Percentiles rank a stretch among this genome's conserved stretches.
These are phyloP conservation scores for Acestrorhynchus altus DNA, from an alignment of 2,797 vertebrate genomes.

Conservation along the genomic window DNA sequence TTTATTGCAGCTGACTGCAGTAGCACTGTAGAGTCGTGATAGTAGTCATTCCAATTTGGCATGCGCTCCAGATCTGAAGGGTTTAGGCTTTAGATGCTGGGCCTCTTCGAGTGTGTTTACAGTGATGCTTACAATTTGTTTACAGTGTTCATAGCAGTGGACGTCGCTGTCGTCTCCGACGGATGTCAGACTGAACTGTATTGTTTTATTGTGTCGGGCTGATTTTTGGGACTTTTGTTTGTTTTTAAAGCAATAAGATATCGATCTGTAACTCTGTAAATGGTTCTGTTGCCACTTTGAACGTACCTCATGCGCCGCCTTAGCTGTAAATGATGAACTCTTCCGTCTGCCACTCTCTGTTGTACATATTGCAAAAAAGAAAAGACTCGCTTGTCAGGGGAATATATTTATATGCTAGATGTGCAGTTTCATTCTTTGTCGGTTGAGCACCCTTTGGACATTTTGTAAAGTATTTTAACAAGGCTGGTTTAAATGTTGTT, in stretches of 20 bases:
- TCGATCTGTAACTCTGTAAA: slow-evolving; percentile 26
- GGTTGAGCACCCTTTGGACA: slow-evolving; percentile 44
- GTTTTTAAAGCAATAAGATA: slow-evolving; percentile 58
- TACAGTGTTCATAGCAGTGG: slow-evolving; percentile 71
- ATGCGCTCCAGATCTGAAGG: slow-evolving; percentile 29
- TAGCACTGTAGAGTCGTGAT: slow-evolving; percentile 51
- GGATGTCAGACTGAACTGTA: slow-evolving; percentile 37
- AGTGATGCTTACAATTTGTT: slow-evolving; percentile 67
- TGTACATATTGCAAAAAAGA: slow-evolving; percentile 50
- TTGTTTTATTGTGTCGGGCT: slow-evolving; percentile 51
- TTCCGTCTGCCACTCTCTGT: slow-evolving; percentile 57
- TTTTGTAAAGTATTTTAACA: slow-evolving; percentile 74
- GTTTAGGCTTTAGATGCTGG: not conserved
- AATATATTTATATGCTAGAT: slow-evolving; percentile 61
- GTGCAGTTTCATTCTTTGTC: slow-evolving; percentile 63
- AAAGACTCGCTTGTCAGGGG: slow-evolving; percentile 40
- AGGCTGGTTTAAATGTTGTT: slow-evolving; percentile 60
- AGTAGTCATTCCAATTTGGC: slow-evolving; percentile 47
- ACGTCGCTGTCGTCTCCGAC: slow-evolving; percentile 58
- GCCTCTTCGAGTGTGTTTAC: slow-evolving; percentile 67
- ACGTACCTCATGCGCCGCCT: slow-evolving; percentile 54
- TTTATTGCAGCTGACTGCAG: slow-evolving; percentile 64
- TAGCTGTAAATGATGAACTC: slow-evolving; percentile 33
- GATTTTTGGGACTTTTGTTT: slow-evolving; percentile 55
- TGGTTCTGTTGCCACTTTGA: slow-evolving; percentile 19